Evolutionary conservation across 1,140 invertebrate genomes (phyloP), one percentile per base, ranked within the genome.

Genomic region (Heterodera schachtii): DNA sequence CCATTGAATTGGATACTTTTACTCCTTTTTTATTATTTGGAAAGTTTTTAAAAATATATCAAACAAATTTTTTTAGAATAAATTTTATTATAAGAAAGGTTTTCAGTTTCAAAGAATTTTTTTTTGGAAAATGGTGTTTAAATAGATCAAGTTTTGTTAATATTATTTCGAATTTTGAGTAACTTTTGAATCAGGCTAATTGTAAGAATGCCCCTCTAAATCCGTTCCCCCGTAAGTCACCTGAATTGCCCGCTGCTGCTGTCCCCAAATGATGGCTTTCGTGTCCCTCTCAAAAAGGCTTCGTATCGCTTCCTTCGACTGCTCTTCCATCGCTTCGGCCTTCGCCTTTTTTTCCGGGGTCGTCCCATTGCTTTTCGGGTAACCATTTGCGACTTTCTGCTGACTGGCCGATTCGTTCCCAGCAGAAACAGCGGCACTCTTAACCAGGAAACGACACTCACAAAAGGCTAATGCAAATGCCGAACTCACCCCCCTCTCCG

Each of bases 171-270:
- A 31, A 31, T 31, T 31, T 31, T 31, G 31, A 31, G 31, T 31
- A 31, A 31, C 31, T 31, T 31, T 31, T 31, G 31, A 31, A 31
- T 31, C 31, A 31, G 31, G 31, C 31, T 31, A 31, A n/a, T n/a
- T n/a, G n/a, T n/a, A n/a, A 31, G 31, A 31, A 31, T 31, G 31
- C 31, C 31, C 31, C 31, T 31, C 31, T 31, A 31, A 31, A 31
- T 31, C 31, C 31, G 0, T 31, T 31, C 31, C 31, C 31, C 31
- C 31, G 31, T 31, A 31, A 31, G 19, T 82, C 19, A 85, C 84
- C 77, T 98, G 97, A 47, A 98, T 96, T n/a, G 97, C 97, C 82
- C 96, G 92, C 16, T 94, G 95, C 91, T 99, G 98, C 95, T 99
- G 98, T 69, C 98, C 98, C 97, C 97, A 99, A 46, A 99, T 94